These are phyloP conservation scores for Vulpes lagopus DNA, from an alignment of 2,113 vertebrate genomes.

Conservation along the genomic window DNA sequence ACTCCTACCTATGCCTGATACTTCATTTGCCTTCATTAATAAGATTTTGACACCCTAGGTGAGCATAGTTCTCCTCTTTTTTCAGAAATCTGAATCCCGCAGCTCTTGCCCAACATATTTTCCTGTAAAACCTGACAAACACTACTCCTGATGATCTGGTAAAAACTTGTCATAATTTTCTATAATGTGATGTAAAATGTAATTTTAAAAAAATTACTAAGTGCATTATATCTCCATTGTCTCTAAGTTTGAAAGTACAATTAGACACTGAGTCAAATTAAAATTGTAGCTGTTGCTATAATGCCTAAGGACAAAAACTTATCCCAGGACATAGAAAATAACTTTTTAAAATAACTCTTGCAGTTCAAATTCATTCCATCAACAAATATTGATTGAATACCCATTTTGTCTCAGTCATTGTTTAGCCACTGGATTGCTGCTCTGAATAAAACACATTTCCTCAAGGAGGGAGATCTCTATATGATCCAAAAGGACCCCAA, in stretches of 20 bases:
- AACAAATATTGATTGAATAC: not conserved
- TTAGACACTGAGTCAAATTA: not conserved
- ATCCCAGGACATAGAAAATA: not conserved
- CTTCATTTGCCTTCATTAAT: not conserved
- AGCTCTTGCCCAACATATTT: not conserved
- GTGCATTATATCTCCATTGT: not conserved
- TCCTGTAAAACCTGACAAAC: not conserved
- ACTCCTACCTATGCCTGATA: not conserved
- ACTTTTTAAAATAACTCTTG: not conserved
- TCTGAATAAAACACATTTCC: not conserved
- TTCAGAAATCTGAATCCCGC: not conserved
- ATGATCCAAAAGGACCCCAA: not conserved
- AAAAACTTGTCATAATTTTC: not conserved
- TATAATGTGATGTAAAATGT: not conserved
- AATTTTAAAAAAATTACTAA: not conserved
- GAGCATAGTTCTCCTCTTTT: not conserved
- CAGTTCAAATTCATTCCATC: not conserved
- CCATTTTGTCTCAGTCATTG: not conserved
- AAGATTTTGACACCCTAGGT: not conserved
- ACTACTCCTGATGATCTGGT: not conserved
- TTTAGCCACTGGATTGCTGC: not conserved
- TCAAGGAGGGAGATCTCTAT: not conserved
- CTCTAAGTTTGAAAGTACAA: not conserved
- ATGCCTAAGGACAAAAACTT: not conserved
- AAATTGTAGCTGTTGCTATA: not conserved